A percentile compares a stretch with the other conserved stretches of the same genome.
Conservation (phyloP, 2,113 vertebrate species). For the Zootoca vivipara region DNA sequence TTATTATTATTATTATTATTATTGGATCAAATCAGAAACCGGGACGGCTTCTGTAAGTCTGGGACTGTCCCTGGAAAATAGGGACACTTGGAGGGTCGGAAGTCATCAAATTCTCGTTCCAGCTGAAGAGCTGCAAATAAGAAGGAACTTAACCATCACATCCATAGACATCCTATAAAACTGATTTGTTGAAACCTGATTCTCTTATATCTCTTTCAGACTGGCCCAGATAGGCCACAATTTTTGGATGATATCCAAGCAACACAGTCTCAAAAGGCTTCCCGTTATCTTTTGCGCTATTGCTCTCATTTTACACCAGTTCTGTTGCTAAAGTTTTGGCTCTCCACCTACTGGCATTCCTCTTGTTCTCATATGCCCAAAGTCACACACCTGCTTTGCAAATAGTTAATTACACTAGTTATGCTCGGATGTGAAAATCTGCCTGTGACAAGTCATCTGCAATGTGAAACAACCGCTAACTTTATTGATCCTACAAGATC, state of each 20-base stretch:
- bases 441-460: neutral
- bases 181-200: too few species aligned
- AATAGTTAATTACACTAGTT: conserved; percentile 12
- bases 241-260: neutral
- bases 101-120: neutral
- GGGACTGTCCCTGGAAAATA: too few species aligned
- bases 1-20: too few species aligned
- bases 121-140: neutral
- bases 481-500: neutral
- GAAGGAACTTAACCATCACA: neutral
- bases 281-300: too few species aligned
- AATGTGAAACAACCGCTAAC: neutral
- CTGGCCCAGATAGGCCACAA: neutral
- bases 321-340: neutral
- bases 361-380: too few species aligned
- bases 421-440: conserved; percentile 29
- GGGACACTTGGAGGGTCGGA: too few species aligned
- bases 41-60: too few species aligned
- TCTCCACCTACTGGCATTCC: neutral
- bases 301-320: neutral
- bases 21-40: too few species aligned
- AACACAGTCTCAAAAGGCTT: neutral
- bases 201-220: neutral
- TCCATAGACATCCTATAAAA: neutral
- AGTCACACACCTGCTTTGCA: neutral